phyloP scores from a whole-genome alignment of 1,140 invertebrate species.

The Lasioglossum baleicum region DNA sequence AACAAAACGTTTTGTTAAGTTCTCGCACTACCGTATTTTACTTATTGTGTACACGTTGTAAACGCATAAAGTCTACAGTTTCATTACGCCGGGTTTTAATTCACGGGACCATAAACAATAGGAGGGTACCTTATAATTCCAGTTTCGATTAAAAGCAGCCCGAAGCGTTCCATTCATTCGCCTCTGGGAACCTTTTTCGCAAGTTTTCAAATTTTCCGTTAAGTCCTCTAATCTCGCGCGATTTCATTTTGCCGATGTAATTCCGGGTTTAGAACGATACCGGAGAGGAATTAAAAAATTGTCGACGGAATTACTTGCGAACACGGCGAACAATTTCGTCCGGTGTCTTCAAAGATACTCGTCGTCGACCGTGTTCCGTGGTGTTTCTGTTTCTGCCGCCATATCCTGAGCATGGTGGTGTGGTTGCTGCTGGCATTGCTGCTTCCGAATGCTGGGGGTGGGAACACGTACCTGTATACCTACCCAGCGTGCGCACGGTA shows the following conservation, averaged over 20 bases:
- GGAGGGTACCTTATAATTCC: background rate
- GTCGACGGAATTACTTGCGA: background rate
- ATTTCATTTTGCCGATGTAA: background rate
- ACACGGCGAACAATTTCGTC: conserved; percentile 6
- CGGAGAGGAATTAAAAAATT: background rate
- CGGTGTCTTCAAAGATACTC: conserved; percentile 18
- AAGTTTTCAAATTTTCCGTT: background rate
- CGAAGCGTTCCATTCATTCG: background rate
- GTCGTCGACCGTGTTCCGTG: conserved; percentile 7
- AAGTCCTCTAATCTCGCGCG: background rate
- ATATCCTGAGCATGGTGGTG: conserved; percentile 1
- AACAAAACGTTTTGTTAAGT: too few species aligned
- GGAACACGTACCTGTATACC: conserved; percentile 35
- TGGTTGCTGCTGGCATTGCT: conserved; percentile 53
- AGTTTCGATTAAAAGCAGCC: background rate
- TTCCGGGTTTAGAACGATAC: background rate
- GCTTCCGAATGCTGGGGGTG: conserved; percentile 47
- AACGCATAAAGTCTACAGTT: too few species aligned
- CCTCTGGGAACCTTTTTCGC: background rate
- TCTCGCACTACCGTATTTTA: too few species aligned
- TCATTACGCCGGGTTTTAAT: too few species aligned
- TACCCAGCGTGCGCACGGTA: conserved; percentile 4
- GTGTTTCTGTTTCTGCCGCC: conserved; percentile 28
- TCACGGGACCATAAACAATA: too few species aligned
- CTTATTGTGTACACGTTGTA: too few species aligned